A percentile compares a stretch with the other conserved stretches of the same genome.
Evolutionary conservation across 2,113 vertebrate species (phyloP).

Genomic region (Oplegnathus fasciatus): DNA sequence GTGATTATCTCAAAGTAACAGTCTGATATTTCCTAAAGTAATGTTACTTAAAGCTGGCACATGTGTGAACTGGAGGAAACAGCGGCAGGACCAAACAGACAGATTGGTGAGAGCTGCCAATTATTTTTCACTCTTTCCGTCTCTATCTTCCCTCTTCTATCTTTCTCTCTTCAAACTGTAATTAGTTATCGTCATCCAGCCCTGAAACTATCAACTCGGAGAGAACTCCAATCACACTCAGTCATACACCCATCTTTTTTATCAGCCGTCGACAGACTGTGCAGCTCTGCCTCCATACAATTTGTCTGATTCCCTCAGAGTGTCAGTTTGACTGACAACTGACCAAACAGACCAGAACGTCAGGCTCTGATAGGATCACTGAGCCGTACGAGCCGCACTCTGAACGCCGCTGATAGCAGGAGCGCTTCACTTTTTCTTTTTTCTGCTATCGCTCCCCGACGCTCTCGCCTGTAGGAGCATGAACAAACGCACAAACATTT

Average conservation of each 20-base stretch:
- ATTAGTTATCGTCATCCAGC: constrained; percentile 46
- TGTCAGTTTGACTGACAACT: constrained; percentile 62
- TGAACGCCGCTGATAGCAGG: constrained; percentile 38
- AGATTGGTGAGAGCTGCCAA: background rate
- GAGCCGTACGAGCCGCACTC: background rate
- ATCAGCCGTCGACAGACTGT: constrained; percentile 54
- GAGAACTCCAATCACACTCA: constrained; percentile 35
- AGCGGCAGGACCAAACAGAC: constrained; percentile 12
- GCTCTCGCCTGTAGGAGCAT: background rate
- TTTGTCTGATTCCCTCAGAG: constrained; percentile 52
- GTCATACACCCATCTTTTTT: constrained; percentile 50
- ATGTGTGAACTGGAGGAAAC: background rate
- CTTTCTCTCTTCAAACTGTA: constrained; percentile 29
- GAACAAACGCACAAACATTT: background rate
- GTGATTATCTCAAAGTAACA: background rate
- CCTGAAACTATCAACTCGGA: constrained; percentile 29
- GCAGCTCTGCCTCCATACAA: constrained; percentile 19
- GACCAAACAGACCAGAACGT: constrained; percentile 55
- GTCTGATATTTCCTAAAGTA: background rate
- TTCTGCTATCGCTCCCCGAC: background rate
- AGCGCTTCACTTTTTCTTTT: background rate
- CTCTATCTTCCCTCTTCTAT: constrained; percentile 11
- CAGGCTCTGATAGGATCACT: constrained; percentile 34
- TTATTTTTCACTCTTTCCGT: constrained; percentile 6
- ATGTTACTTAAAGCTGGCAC: background rate